phyloP scores from a whole-genome alignment of 2,888 invertebrate genomes.

The Eucera pruinosa region DNA sequence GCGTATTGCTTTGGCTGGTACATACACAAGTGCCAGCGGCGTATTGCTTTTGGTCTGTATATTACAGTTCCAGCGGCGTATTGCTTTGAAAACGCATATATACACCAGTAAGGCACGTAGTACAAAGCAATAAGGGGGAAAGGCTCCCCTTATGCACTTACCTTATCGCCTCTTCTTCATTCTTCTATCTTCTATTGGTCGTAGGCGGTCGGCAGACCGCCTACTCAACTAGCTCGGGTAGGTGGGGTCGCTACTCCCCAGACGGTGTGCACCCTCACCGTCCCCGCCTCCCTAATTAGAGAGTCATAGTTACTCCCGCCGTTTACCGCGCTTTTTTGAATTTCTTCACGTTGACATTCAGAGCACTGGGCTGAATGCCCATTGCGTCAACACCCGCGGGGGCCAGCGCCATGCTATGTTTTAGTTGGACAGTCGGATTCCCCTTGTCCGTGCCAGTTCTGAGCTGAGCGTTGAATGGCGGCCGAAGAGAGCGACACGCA shows the following conservation, averaged over 20 bases:
- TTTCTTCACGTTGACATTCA: conserved; percentile 89
- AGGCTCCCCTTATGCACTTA: too few relatives aligned
- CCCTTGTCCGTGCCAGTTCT: conserved; percentile 87
- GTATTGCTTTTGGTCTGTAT: too few relatives aligned
- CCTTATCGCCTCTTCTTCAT: too few relatives aligned
- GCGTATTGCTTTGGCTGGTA: too few relatives aligned
- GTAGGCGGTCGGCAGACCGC: too few relatives aligned
- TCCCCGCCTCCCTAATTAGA: not conserved
- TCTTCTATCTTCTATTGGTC: too few relatives aligned
- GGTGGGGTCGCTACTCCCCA: not conserved
- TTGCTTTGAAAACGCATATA: too few relatives aligned
- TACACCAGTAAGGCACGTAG: too few relatives aligned
- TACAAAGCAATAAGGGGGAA: too few relatives aligned
- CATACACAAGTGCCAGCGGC: too few relatives aligned
- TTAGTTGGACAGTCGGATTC: conserved; percentile 74
- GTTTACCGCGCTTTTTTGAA: conserved; percentile 87
- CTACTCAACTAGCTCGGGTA: not conserved
- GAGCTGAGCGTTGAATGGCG: conserved; percentile 82
- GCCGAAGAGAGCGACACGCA: conserved; percentile 67
- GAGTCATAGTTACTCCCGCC: conserved; percentile 19
- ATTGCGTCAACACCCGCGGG: conserved; percentile 87
- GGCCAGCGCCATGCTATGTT: conserved; percentile 87
- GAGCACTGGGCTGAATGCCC: conserved; percentile 90
- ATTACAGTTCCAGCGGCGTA: too few relatives aligned
- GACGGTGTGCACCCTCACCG: not conserved